A percentile compares a stretch with the other conserved stretches of the same genome.
Conservation (phyloP, 2,113 vertebrate species). For the Daubentonia madagascariensis region DNA sequence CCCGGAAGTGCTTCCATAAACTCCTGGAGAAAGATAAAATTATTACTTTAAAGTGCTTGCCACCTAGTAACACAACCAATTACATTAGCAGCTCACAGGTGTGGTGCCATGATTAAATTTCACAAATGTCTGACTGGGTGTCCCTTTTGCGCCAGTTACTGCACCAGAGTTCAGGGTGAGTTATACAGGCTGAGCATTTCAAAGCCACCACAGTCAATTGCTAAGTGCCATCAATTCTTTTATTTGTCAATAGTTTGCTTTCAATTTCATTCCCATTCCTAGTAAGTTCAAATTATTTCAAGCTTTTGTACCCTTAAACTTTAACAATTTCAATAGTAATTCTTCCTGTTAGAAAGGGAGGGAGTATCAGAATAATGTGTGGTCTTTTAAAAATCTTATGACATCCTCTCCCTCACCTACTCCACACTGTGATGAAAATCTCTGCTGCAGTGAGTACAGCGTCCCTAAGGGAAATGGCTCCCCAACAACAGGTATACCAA, state of each 20-base stretch:
- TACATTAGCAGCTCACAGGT: neutral
- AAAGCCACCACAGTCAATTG: neutral
- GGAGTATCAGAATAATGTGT: neutral
- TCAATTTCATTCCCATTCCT: neutral
- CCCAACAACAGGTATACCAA: neutral
- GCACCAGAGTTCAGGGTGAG: neutral
- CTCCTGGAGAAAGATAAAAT: constrained; percentile 87
- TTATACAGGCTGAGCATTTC: neutral
- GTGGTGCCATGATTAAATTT: neutral
- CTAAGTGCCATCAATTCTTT: neutral
- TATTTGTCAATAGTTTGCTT: neutral
- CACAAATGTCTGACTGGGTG: neutral
- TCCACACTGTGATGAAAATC: neutral
- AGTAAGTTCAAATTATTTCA: neutral
- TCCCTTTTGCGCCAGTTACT: too few relatives aligned
- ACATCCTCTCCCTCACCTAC: neutral
- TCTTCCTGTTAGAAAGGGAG: neutral
- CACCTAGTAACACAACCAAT: neutral
- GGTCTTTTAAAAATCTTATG: neutral
- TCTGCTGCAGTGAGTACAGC: neutral
- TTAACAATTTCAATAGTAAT: neutral
- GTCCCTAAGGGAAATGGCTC: neutral
- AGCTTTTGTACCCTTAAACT: neutral
- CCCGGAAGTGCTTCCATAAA: constrained; percentile 98
- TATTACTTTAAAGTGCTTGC: neutral